phyloP scores from a whole-genome alignment of 2,888 invertebrate species.

The Drosophila mettleri region DNA sequence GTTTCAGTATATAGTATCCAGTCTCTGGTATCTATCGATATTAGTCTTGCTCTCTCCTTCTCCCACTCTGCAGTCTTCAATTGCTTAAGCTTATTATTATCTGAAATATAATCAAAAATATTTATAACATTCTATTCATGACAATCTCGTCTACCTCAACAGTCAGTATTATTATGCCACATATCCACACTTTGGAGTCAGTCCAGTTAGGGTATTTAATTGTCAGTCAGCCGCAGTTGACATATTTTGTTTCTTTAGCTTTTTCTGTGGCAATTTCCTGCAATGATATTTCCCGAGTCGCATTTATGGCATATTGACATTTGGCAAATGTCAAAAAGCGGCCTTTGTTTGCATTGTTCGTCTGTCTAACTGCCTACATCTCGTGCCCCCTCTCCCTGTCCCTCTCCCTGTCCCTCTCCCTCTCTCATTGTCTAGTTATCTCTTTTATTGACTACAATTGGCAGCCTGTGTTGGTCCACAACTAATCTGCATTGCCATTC shows the following conservation, averaged over 20 bases:
- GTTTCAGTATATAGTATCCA: neutral
- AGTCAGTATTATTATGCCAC: neutral
- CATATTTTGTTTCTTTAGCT: neutral
- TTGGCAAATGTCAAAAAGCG: conserved; percentile 74
- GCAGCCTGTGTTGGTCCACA: conserved; percentile 26
- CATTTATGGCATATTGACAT: conserved; percentile 72
- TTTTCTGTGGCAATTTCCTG: conserved; percentile 16
- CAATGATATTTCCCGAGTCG: conserved; percentile 23
- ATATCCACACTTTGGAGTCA: too few relatives aligned
- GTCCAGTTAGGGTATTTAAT: conserved; percentile 1
- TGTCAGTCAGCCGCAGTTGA: neutral
- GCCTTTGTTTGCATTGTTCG: conserved; percentile 58
- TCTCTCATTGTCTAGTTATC: conserved; percentile 21
- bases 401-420: neutral
- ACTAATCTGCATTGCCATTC: conserved; percentile 41
- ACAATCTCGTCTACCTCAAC: too few relatives aligned
- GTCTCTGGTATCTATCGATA: neutral
- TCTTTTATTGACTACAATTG: conserved; percentile 44
- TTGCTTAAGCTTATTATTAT: too few relatives aligned
- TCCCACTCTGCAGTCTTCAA: neutral
- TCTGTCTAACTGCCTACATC: conserved; percentile 10
- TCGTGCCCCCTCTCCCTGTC: neutral
- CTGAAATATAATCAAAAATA: too few relatives aligned
- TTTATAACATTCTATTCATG: too few relatives aligned
- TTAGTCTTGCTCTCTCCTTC: too few relatives aligned